Evolutionary conservation across 2,797 vertebrate genomes (phyloP), one percentile per base, ranked within the genome.

Genomic region (Coreius guichenoti): DNA sequence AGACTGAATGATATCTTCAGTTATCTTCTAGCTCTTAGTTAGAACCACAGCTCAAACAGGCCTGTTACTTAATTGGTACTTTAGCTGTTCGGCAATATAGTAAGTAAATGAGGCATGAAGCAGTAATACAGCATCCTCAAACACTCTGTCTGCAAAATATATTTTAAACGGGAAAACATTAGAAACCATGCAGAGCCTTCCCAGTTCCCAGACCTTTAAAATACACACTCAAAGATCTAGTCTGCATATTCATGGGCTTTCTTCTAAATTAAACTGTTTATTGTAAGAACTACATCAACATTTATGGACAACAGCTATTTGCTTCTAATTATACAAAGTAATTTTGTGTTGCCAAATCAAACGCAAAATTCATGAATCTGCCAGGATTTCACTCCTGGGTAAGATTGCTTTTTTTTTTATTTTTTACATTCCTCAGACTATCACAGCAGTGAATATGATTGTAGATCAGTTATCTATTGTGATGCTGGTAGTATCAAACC

Each of bases 401-500:
- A 51, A 8, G 29, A 51, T 14, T 51, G 45, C 43, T 51, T 26
- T 26, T 19, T 3, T 23, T 0, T 33, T 21, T 45, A n/a, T 39
- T 70, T 47, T 16, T n/a, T 11, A 36, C 33, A 68, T 77, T 36
- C 23, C n/a, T 23, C 36, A 51, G 36, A 77, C 31, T 23, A 68
- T 83, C 63, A 12, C n/a, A 58, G 49, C 33, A 68, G n/a, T 58
- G 49, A 78, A 56, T 77, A 16, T 84, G 74, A 78, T 33, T 69
- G 47, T 69, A 69, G 73, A 77, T 84, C n/a, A 58, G 33, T 58
- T 56, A 45, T 84, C 82, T 78, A 23, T 68, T 69, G 33, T 78
- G 63, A 31, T 78, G 63, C 26, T 1, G 19, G 63, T 67, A 23
- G 33, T 78, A 84, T 78, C 74, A 56, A 36, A 77, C 47, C 29